Base-by-base conservation (phyloP, 2,888 invertebrate species). In the Scaptodrosophila latifasciaeformis region DNA sequence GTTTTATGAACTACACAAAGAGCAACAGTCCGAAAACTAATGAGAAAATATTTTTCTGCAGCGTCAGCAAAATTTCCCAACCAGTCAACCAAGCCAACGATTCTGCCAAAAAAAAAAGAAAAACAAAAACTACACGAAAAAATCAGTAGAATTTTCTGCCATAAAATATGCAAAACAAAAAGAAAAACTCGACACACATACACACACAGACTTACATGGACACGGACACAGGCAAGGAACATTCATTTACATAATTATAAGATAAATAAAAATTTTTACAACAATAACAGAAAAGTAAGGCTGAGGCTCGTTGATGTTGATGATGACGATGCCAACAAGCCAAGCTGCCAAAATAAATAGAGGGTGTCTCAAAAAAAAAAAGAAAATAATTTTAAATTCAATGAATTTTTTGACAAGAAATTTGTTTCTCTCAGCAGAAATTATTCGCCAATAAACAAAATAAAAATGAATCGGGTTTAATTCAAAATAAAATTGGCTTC, bases 161-260 rank as follows among this genome's bases (percentile, higher is more conserved):
- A 18, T 49, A 46, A 57, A 50, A 54, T 52, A 64, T 60, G 52
- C 53, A 61, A 61, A 58, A 54, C 30, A 30, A 55, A 48, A 31
- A 53, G 21, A 30, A 48, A 48, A 45, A 39, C 10, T n/a, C 27
- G 24, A 54, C 31, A 29, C 17, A 27, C 37, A 48, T 15, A 35
- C 17, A 43, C 29, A 45, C 17, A 49, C 42, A 44, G 29, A 43
- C 35, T 24, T 34, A 46, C 39, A 53, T n/a, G 34, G 43, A 34
- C 44, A 48, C 27, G 19, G 13, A 7, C 21, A 29, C 43, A n/a
- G 21, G 15, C 7, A 10, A 52, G 42, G 24, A 42, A 37, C 24
- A 51, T 9, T 56, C 61, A 79, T 76, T 76, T 79, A 54, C 76
- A 76, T 76, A 76, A 76, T 76, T 76, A 76, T 70, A 76, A 76